Evolutionary conservation across 2,797 vertebrate genomes (phyloP), one percentile per base, ranked within the genome.

Genomic region (Megalops cyprinoides): DNA sequence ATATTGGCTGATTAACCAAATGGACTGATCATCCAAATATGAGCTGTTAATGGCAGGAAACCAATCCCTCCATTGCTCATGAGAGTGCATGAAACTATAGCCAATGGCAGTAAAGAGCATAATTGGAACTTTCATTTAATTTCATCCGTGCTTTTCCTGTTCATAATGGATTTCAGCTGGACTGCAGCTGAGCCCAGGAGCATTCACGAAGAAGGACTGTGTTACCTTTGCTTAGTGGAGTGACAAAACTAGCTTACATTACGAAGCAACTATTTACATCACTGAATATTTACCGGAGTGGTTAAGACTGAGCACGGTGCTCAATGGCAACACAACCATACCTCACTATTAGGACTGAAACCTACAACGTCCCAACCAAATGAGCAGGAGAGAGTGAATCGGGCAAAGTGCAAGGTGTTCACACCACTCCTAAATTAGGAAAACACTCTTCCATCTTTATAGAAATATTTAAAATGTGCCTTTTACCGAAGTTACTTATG

Each of bases 21-120:
- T n/a, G n/a, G n/a, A n/a, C n/a, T n/a, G n/a, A n/a, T n/a, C n/a
- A 69, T 69, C 65, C 65, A 69, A 69, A 69, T 69, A 31, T 31
- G 20, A 31, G 31, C 12, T 69, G 65, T 65, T 65, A 65, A 65
- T 65, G 62, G 62, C 28, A 15, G 31, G 62, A 65, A 18, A 34
- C 18, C 15, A 62, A 25, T 31, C 62, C 62, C 15, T 31, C 14
- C 65, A 37, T 20, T 39, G n/a, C n/a, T n/a, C n/a, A 0, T 53
- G 51, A 53, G 37, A 44, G 37, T 23, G 20, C 15, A 69, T 69
- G 37, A 18, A 42, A 10, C 65, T 39, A 20, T 23, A 65, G 28
- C 3, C 28, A 34, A 42, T 65, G 18, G 12, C 15, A 34, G 28
- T 37, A 28, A 0, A 28, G 10, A 65, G 4, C 31, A 31, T 60